Percentiles rank a stretch among this genome's conserved stretches.
These are phyloP conservation scores for Callitettix versicolor DNA, from an alignment of 1,140 invertebrate genomes.

Conservation along the genomic window DNA sequence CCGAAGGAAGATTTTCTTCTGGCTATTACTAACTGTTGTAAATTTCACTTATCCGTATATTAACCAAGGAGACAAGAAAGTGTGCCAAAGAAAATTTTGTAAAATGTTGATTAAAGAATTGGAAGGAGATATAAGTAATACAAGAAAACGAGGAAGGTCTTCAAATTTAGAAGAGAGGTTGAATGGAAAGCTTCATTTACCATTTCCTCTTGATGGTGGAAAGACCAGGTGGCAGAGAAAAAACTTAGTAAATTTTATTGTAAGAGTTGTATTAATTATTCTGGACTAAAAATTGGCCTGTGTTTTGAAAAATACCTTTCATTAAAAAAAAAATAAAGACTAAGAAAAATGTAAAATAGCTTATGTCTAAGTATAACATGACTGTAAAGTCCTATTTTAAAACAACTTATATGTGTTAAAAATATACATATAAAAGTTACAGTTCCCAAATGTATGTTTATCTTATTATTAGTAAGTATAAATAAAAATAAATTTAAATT, in stretches of 20 bases:
- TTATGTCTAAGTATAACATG: no score
- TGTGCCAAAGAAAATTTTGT: constrained; percentile 3
- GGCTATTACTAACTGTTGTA: background rate
- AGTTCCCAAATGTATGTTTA: no score
- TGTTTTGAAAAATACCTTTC: constrained; percentile 2
- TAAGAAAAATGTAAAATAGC: no score
- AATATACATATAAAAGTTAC: no score
- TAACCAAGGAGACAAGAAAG: background rate
- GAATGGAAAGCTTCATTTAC: background rate
- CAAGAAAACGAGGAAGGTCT: background rate
- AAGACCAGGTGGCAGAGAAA: background rate
- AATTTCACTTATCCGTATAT: background rate
- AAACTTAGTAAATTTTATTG: background rate
- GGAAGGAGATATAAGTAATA: constrained; percentile 6
- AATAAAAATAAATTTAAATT: no score
- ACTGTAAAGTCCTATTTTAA: no score
- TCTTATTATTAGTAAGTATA: no score
- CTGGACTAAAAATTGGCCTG: constrained; percentile 1
- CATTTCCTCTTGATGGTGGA: background rate
- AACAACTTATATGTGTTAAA: no score
- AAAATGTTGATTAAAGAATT: background rate
- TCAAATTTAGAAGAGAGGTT: background rate
- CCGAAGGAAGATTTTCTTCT: constrained; percentile 8
- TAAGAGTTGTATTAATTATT: background rate
- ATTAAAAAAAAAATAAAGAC: background rate